Evolutionary conservation across 2,888 invertebrate genomes (phyloP).

Genomic region (Meganola albula): DNA sequence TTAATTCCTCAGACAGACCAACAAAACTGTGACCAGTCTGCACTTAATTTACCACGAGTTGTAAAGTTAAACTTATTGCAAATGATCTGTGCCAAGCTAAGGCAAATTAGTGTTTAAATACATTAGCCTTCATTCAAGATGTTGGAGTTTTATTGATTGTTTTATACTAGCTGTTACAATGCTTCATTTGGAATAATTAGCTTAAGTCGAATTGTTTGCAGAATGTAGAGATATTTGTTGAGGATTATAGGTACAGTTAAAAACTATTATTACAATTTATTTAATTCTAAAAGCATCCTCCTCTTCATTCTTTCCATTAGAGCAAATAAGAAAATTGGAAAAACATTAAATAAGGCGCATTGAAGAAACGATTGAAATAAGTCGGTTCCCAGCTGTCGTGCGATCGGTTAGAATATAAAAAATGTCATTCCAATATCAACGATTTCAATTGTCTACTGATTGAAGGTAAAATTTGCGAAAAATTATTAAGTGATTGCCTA

Average conservation of each 20-base stretch:
- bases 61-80: constrained; percentile 20
- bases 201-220: background rate
- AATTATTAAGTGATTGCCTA: constrained; percentile 19
- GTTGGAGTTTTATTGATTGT: constrained; percentile 6
- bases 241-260: too few species aligned
- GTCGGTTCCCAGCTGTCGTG: constrained; percentile 45
- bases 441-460: constrained; percentile 22
- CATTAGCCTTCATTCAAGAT: constrained; percentile 16
- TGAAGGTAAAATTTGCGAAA: constrained; percentile 17
- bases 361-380: constrained; percentile 39
- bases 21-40: constrained; percentile 23
- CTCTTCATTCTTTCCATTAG: constrained; percentile 7
- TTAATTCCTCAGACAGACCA: constrained; percentile 24
- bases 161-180: constrained; percentile 6
- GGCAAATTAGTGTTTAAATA: constrained; percentile 32
- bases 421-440: constrained; percentile 31
- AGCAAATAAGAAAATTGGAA: constrained; percentile 48
- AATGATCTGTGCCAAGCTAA: constrained; percentile 26
- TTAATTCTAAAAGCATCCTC: too few species aligned
- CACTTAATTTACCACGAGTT: constrained; percentile 22
- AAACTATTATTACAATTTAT: too few species aligned
- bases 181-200: background rate
- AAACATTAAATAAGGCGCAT: constrained; percentile 50
- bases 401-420: constrained; percentile 32
- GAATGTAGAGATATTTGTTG: too few species aligned